phyloP scores from a whole-genome alignment of 2,797 vertebrate genomes.

The Mus spretus region DNA sequence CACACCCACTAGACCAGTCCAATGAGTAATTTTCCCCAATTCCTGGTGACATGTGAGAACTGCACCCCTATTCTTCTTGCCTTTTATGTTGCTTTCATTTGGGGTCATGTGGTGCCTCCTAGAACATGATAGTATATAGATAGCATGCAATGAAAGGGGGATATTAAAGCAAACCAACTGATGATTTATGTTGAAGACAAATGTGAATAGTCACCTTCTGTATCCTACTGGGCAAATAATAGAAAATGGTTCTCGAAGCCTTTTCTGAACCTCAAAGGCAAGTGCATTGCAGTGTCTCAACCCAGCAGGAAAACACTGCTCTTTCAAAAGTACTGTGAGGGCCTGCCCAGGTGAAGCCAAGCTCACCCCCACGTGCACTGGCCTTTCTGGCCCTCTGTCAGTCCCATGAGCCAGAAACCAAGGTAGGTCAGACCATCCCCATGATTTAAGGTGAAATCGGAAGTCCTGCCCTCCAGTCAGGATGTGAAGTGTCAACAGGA shows the following conservation, averaged over 20 bases:
- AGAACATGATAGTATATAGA: neutral
- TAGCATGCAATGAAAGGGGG: neutral
- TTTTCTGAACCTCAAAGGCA: constrained; percentile 24
- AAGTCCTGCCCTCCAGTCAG: neutral
- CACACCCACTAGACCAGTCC: neutral
- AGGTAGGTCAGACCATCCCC: neutral
- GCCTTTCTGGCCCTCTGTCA: neutral
- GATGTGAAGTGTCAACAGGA: neutral
- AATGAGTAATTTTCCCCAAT: neutral
- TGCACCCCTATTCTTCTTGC: neutral
- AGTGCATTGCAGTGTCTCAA: neutral
- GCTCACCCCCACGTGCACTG: neutral
- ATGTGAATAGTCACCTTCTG: neutral
- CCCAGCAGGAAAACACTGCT: neutral
- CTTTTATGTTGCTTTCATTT: constrained; percentile 5
- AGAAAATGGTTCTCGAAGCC: constrained; percentile 42
- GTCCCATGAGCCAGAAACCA: neutral
- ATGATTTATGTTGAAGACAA: constrained; percentile 51
- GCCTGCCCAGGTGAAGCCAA: neutral
- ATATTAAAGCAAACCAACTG: neutral
- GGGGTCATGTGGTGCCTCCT: neutral
- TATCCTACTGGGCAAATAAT: neutral
- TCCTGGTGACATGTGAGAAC: neutral
- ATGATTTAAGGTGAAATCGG: neutral
- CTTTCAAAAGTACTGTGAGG: neutral